These are phyloP conservation scores for Netelia virgata DNA, from an alignment of 2,888 invertebrate genomes.

Conservation along the genomic window DNA sequence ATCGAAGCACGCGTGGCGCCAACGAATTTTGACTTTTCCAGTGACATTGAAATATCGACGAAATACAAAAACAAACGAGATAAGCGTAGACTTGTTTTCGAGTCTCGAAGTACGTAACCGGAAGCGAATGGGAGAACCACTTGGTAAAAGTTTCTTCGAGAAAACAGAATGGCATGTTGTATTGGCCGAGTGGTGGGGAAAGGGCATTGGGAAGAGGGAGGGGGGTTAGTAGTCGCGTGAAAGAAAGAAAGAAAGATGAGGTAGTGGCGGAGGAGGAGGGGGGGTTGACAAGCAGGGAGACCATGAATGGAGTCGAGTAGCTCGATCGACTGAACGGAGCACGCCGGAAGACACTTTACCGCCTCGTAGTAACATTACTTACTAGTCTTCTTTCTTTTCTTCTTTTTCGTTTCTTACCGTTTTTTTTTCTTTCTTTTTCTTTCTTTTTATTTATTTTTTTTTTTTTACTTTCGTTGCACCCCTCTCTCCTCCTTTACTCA, in stretches of 20 bases:
- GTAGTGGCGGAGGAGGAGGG: constrained; percentile 33
- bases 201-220: constrained; percentile 2
- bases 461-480: constrained; percentile 38
- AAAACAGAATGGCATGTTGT: constrained; percentile 29
- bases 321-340: constrained; percentile 53
- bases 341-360: constrained; percentile 63
- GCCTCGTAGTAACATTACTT: constrained; percentile 63
- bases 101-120: neutral
- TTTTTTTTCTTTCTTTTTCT: constrained; percentile 12
- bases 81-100: neutral
- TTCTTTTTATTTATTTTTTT: neutral
- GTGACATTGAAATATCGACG: neutral
- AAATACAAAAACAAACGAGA: neutral
- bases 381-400: constrained; percentile 35
- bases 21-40: too few species aligned
- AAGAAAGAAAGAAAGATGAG: constrained; percentile 48
- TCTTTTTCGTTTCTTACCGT: constrained; percentile 14
- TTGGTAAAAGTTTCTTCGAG: constrained; percentile 42
- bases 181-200: neutral
- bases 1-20: too few species aligned
- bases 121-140: constrained; percentile 13
- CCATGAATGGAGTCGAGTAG: constrained; percentile 63
- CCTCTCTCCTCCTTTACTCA: constrained; percentile 26
- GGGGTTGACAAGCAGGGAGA: constrained; percentile 62
- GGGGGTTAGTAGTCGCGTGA: constrained; percentile 26